phyloP scores from a whole-genome alignment of 2,888 invertebrate species.

The Bombylius discolor region DNA sequence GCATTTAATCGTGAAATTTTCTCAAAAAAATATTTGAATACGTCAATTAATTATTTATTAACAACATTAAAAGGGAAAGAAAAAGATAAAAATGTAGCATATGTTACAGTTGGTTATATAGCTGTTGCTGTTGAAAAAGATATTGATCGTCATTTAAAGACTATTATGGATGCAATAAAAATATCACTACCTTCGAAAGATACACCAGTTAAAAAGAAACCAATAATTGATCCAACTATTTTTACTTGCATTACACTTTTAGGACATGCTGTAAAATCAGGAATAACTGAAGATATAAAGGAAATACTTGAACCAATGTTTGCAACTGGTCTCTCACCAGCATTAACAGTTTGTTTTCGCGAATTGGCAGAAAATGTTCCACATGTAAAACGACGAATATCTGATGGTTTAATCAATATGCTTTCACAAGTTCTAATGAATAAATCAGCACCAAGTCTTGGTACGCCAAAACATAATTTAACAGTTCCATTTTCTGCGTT shows the following conservation, averaged over 20 bases:
- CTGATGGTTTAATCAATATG: conserved; percentile 83
- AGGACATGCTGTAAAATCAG: conserved; percentile 71
- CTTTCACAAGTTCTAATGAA: conserved; percentile 83
- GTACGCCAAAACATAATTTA: conserved; percentile 51
- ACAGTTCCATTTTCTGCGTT: conserved; percentile 32
- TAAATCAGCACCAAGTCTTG: conserved; percentile 59
- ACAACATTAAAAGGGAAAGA: conserved; percentile 65
- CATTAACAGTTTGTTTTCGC: conserved; percentile 78
- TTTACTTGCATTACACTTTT: conserved; percentile 88
- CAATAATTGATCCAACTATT: conserved; percentile 70
- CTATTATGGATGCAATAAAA: conserved; percentile 74
- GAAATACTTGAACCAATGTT: conserved; percentile 86
- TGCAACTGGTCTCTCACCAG: conserved; percentile 78
- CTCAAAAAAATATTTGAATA: conserved; percentile 56
- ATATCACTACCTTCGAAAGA: conserved; percentile 65
- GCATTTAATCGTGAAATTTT: conserved; percentile 83
- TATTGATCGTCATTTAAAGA: conserved; percentile 64
- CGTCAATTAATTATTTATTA: conserved; percentile 66
- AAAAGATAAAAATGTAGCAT: conserved; percentile 75
- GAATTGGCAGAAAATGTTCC: conserved; percentile 85
- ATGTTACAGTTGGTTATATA: conserved; percentile 79
- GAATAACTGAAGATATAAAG: conserved; percentile 63
- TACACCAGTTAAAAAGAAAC: conserved; percentile 59
- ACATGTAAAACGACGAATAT: conserved; percentile 74
- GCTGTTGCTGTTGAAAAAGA: conserved; percentile 77